Evolutionary conservation across 92 coral and sea anemone species (phyloP).

Genomic region (Phymanthus crucifer): DNA sequence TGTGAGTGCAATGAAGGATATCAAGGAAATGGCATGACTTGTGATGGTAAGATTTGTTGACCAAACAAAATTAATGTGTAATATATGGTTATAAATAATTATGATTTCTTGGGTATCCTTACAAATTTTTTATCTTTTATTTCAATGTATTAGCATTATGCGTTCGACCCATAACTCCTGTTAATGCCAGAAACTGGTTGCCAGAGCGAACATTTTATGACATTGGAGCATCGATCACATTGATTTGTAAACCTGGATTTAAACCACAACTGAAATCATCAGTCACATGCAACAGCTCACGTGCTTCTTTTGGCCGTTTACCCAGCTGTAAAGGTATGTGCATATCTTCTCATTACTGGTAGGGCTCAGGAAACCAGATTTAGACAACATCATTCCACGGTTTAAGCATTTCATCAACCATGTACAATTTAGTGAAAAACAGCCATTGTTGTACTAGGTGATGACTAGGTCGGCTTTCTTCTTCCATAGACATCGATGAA

Average conservation of each 20-base stretch:
- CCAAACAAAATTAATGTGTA: too few species aligned
- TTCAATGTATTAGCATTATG: constrained; percentile 55
- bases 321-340: constrained; percentile 68
- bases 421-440: too few species aligned
- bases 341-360: neutral
- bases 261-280: constrained; percentile 23
- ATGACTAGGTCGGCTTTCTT: neutral
- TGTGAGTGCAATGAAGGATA: constrained; percentile 54
- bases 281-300: constrained; percentile 47
- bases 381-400: too few species aligned
- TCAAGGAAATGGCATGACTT: constrained; percentile 59
- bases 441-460: neutral
- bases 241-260: constrained; percentile 61
- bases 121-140: neutral
- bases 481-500: constrained; percentile 21
- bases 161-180: constrained; percentile 28
- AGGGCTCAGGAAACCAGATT: neutral
- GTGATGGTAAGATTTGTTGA: constrained; percentile 70
- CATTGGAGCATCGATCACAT: constrained; percentile 46
- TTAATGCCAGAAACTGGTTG: constrained; percentile 45
- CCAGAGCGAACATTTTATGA: constrained; percentile 47
- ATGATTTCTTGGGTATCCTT: too few species aligned
- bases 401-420: too few species aligned
- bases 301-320: constrained; percentile 40
- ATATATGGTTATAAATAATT: neutral